These are phyloP conservation scores for Enteromius trimaculatus DNA, from an alignment of 2,797 vertebrate genomes.

Conservation along the genomic window DNA sequence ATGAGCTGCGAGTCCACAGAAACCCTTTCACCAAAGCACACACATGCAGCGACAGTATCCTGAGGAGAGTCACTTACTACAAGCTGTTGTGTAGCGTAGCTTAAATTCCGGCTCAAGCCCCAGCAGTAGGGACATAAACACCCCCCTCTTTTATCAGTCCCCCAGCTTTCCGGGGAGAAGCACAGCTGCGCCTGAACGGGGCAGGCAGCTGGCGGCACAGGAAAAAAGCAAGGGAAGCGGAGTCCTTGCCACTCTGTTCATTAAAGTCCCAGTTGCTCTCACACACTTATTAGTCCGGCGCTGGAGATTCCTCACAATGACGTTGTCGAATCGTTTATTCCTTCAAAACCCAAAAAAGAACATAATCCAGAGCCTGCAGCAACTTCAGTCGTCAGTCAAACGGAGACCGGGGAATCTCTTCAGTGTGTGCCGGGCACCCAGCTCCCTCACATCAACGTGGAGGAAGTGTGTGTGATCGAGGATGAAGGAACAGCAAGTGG, in stretches of 20 bases:
- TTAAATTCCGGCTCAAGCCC: neutral
- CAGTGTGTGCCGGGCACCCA: constrained; percentile 30
- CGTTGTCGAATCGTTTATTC: constrained; percentile 10
- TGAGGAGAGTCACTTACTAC: constrained; percentile 1
- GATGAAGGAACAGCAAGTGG: constrained; percentile 53
- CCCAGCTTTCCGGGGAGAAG: constrained; percentile 4
- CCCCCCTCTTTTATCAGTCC: constrained; percentile 27
- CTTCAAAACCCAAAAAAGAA: constrained; percentile 37
- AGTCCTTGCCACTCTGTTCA: constrained; percentile 49
- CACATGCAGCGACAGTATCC: neutral
- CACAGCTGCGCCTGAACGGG: constrained; percentile 39
- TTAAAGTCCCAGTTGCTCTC: constrained; percentile 32
- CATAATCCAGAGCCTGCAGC: constrained; percentile 21
- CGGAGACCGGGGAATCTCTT: constrained; percentile 47
- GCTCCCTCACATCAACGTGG: constrained; percentile 17
- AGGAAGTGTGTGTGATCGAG: constrained; percentile 51
- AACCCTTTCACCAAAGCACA: constrained; percentile 29
- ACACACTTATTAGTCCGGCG: constrained; percentile 28
- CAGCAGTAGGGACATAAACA: neutral
- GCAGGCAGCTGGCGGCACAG: constrained; percentile 36
- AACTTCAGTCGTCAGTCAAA: constrained; percentile 53
- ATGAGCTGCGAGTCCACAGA: neutral
- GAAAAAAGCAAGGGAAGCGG: constrained; percentile 42
- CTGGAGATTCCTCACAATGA: neutral
- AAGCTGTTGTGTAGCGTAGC: neutral